Evolutionary conservation across 2,113 vertebrate species (phyloP).

Genomic region (Tiliqua scincoides): DNA sequence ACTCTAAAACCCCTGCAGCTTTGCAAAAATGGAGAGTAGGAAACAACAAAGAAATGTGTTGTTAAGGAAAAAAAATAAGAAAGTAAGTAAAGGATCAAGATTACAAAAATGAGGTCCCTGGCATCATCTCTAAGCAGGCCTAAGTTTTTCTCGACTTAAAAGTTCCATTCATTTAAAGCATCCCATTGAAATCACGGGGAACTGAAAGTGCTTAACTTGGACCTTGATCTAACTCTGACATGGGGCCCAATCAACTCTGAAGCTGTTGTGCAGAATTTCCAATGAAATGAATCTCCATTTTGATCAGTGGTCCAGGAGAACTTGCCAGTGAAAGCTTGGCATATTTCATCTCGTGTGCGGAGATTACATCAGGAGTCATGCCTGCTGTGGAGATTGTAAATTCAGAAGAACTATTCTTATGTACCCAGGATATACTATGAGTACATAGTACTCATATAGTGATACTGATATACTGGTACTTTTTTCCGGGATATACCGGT

Average conservation of each 20-base stretch:
- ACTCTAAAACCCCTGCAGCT: not conserved
- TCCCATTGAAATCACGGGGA: not conserved
- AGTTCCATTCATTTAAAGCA: not conserved
- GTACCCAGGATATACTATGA: too few relatives aligned
- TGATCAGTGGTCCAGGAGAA: not conserved
- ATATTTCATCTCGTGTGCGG: too few relatives aligned
- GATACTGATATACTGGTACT: too few relatives aligned
- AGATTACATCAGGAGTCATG: too few relatives aligned
- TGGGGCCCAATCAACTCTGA: not conserved
- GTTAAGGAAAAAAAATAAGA: not conserved
- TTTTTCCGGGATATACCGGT: too few relatives aligned
- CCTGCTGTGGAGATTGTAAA: too few relatives aligned
- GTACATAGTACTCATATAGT: too few relatives aligned
- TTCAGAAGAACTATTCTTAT: too few relatives aligned
- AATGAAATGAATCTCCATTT: not conserved
- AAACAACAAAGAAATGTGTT: not conserved
- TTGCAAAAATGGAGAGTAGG: not conserved
- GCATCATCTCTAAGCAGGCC: not conserved
- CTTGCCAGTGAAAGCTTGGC: too few relatives aligned
- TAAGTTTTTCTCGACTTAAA: not conserved
- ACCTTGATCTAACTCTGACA: not conserved
- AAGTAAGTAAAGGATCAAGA: slow-evolving; percentile 19
- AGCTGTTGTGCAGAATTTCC: not conserved
- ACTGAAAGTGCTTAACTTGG: not conserved
- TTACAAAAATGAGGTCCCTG: not conserved